Percentiles rank a stretch among this genome's conserved stretches.
Conservation (phyloP, 2,888 invertebrate species). For the Ochlodes sylvanus region DNA sequence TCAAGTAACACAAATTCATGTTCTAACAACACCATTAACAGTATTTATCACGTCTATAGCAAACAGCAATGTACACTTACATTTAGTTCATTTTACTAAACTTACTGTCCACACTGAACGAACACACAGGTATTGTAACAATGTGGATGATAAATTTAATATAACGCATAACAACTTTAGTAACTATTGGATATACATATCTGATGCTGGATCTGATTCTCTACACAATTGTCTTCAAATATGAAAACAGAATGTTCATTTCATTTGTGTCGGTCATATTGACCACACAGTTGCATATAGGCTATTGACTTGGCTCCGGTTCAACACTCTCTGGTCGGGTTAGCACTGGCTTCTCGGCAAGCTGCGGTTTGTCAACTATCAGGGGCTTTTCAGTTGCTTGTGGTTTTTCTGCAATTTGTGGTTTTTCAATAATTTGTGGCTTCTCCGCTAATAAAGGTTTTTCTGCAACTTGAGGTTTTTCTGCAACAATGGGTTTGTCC, state of each 20-base stretch:
- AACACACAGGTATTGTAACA: constrained; percentile 15
- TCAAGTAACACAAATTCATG: constrained; percentile 9
- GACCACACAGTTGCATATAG: constrained; percentile 66
- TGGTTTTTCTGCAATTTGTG: constrained; percentile 53
- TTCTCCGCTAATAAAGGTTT: constrained; percentile 47
- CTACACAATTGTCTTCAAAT: constrained; percentile 73
- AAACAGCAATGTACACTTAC: constrained; percentile 27
- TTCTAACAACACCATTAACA: constrained; percentile 13
- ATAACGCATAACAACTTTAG: constrained; percentile 24
- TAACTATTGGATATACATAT: constrained; percentile 42
- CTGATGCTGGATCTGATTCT: constrained; percentile 29
- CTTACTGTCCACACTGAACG: constrained; percentile 1
- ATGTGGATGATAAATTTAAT: constrained; percentile 33
- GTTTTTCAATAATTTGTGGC: constrained; percentile 48
- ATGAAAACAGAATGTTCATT: constrained; percentile 76
- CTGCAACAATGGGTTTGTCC: constrained; percentile 47
- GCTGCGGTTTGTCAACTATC: constrained; percentile 55
- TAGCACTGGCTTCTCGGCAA: constrained; percentile 67
- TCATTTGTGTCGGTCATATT: constrained; percentile 56
- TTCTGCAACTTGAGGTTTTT: constrained; percentile 54
- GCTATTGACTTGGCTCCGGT: constrained; percentile 76
- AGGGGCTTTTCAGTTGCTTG: constrained; percentile 57
- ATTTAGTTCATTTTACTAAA: constrained; percentile 13
- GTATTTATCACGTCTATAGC: constrained; percentile 19
- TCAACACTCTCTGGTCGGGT: constrained; percentile 67